phyloP scores from a whole-genome alignment of 2,113 vertebrate species.

The Mastomys natalensis region DNA sequence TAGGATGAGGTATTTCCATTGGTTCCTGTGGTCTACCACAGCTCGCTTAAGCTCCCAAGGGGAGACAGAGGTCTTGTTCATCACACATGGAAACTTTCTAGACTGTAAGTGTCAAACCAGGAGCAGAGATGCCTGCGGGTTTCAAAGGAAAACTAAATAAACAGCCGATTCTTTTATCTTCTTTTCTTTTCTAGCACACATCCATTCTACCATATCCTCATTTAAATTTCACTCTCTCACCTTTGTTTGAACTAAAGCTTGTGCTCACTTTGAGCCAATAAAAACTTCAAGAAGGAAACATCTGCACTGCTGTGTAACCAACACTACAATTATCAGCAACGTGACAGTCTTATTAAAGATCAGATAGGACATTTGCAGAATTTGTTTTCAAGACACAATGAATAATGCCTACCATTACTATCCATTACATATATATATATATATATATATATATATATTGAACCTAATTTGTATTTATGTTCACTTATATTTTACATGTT shows the following conservation, averaged over 20 bases:
- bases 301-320: conserved; percentile 57
- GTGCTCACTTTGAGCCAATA: conserved; percentile 59
- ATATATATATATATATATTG: not conserved
- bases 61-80: conserved; percentile 54
- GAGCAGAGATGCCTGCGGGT: conserved; percentile 37
- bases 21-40: conserved; percentile 59
- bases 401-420: not conserved
- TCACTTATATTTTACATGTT: not conserved
- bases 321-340: not conserved
- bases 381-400: conserved; percentile 30
- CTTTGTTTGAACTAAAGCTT: conserved; percentile 69
- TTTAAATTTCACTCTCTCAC: conserved; percentile 63
- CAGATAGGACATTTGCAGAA: not conserved
- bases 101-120: conserved; percentile 53
- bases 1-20: conserved; percentile 65
- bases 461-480: conserved; percentile 22
- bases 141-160: conserved; percentile 73
- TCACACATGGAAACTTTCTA: conserved; percentile 57
- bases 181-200: conserved; percentile 30
- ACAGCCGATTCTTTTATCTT: not conserved
- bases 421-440: not conserved
- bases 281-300: conserved; percentile 70
- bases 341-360: conserved; percentile 25
- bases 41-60: conserved; percentile 44
- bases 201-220: conserved; percentile 22